Percentiles rank a stretch among this genome's conserved stretches.
Evolutionary conservation across 2,113 vertebrate genomes (phyloP).

Genomic region (Oryzias woworae): DNA sequence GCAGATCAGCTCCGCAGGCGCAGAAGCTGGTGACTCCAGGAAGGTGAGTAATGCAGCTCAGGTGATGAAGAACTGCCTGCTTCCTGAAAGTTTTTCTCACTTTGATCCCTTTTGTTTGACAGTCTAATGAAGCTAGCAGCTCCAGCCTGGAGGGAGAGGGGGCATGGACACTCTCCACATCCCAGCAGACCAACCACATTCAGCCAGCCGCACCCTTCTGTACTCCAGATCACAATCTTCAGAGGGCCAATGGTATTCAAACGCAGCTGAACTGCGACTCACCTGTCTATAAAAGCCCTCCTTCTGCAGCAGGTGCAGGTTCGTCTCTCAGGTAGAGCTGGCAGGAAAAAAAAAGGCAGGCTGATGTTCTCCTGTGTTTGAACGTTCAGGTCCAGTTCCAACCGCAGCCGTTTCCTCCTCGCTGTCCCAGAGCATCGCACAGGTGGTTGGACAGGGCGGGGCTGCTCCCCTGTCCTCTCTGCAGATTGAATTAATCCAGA

Average conservation of each 20-base stretch:
- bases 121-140: constrained; percentile 58
- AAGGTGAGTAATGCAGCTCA: constrained; percentile 33
- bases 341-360: background rate
- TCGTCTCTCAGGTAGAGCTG: background rate
- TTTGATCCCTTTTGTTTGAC: background rate
- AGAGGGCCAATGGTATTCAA: constrained; percentile 74
- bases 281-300: constrained; percentile 69
- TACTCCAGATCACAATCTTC: constrained; percentile 79
- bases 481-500: constrained; percentile 93
- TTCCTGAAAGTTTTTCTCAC: background rate
- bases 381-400: constrained; percentile 30
- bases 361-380: background rate
- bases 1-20: constrained; percentile 13
- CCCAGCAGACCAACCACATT: constrained; percentile 51
- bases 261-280: constrained; percentile 75
- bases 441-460: constrained; percentile 80
- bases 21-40: constrained; percentile 28
- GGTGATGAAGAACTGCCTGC: too few species aligned
- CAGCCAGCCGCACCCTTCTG: constrained; percentile 48
- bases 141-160: constrained; percentile 44
- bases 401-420: constrained; percentile 78
- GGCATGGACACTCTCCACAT: constrained; percentile 37
- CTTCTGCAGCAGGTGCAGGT: constrained; percentile 48
- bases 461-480: constrained; percentile 86
- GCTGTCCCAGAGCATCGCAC: constrained; percentile 84